Evolutionary conservation across 2,113 vertebrate species (phyloP).

Genomic region (Nannospalax galili): DNA sequence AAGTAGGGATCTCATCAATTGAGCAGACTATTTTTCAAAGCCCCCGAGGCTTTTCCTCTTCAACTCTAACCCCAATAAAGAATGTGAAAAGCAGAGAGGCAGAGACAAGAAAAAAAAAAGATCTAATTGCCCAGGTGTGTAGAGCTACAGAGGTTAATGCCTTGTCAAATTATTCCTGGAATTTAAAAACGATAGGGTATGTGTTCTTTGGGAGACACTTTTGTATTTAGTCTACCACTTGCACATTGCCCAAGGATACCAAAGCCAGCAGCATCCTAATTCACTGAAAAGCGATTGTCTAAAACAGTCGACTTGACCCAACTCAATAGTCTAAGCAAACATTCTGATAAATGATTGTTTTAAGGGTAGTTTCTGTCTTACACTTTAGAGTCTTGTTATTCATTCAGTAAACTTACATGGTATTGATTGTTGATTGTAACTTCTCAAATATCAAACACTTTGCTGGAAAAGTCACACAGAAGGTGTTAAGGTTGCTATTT

Average conservation of each 20-base stretch:
- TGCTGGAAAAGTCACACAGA: neutral
- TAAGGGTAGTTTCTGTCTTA: neutral
- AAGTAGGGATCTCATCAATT: neutral
- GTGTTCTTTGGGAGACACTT: neutral
- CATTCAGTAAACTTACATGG: neutral
- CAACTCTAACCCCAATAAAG: neutral
- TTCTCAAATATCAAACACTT: neutral
- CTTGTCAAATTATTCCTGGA: neutral
- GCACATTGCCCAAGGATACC: neutral
- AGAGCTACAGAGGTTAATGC: neutral
- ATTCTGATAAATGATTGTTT: conserved; percentile 18
- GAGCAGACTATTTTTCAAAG: neutral
- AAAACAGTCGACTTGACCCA: neutral
- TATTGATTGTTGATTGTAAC: neutral
- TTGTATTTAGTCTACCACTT: neutral
- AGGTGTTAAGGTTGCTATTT: neutral
- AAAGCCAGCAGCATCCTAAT: neutral
- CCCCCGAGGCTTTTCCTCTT: neutral
- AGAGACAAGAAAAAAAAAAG: conserved; percentile 7
- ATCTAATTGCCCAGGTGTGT: conserved; percentile 23
- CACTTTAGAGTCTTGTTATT: neutral
- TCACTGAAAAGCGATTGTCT: neutral
- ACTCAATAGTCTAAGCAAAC: neutral
- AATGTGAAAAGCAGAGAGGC: neutral
- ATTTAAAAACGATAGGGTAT: conserved; percentile 2